These are phyloP conservation scores for Pseudorasbora parva DNA, from an alignment of 2,113 vertebrate species.

Conservation along the genomic window DNA sequence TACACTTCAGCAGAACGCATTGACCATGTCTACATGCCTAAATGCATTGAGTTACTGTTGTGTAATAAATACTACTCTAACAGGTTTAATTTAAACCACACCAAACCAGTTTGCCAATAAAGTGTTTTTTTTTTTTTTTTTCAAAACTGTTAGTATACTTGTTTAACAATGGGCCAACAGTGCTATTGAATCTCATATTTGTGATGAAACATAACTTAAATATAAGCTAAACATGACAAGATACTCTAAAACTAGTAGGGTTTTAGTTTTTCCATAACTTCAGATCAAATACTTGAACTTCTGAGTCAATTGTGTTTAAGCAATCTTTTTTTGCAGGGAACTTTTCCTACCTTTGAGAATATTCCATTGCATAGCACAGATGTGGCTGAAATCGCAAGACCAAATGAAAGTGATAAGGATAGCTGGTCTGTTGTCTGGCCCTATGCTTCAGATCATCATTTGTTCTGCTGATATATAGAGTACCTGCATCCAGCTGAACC, in stretches of 20 bases:
- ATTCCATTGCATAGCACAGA: neutral
- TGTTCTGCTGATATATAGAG: neutral
- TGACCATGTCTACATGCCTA: too few relatives aligned
- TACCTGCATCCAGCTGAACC: neutral
- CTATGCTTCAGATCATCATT: neutral
- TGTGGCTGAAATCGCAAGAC: neutral
- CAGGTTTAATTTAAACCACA: too few relatives aligned
- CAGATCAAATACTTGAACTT: neutral
- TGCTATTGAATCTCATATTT: neutral
- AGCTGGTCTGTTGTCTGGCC: neutral
- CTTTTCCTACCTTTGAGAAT: slow-evolving; percentile 5
- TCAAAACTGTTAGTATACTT: neutral
- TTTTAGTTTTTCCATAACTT: neutral
- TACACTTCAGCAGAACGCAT: too few relatives aligned
- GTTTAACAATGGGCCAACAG: neutral
- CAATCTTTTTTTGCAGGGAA: neutral
- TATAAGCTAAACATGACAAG: neutral
- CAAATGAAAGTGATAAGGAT: neutral
- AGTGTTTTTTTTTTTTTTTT: too few relatives aligned
- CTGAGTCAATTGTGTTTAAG: neutral
- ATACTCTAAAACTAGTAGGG: neutral
- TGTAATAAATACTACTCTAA: too few relatives aligned
- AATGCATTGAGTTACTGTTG: too few relatives aligned
- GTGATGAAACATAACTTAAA: neutral
- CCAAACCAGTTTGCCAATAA: too few relatives aligned